Conservation (phyloP, 2,888 invertebrate species). For the Rhimphoctona megacephalus region DNA sequence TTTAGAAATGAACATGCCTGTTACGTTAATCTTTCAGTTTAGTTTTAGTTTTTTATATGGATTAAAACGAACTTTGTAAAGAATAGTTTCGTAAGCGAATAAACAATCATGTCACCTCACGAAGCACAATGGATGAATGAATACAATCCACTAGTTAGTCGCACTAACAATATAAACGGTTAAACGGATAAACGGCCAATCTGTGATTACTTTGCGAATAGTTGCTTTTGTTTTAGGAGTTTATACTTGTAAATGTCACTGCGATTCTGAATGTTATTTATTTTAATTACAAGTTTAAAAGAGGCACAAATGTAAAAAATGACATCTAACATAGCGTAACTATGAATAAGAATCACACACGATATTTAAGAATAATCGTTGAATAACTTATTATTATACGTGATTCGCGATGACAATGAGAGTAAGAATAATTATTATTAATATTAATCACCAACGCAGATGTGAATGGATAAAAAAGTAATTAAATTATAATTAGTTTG, state of each 20-base stretch:
- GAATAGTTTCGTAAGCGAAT: not conserved
- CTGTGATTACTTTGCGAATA: slow-evolving; percentile 34
- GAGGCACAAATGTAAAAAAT: not conserved
- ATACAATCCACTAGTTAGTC: slow-evolving; percentile 38
- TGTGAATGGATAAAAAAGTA: not conserved
- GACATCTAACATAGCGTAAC: not conserved
- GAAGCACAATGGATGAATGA: slow-evolving; percentile 65
- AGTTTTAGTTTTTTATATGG: not conserved
- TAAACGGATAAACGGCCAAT: slow-evolving; percentile 68
- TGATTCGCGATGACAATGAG: not conserved
- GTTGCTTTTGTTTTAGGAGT: slow-evolving; percentile 30
- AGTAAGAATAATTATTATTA: not conserved
- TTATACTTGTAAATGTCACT: slow-evolving; percentile 36
- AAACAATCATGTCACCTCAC: slow-evolving; percentile 14
- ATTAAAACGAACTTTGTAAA: not conserved
- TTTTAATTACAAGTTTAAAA: not conserved
- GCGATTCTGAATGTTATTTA: not conserved
- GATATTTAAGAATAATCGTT: not conserved
- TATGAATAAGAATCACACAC: not conserved
- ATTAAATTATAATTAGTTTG: not conserved
- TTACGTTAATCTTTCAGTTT: not conserved
- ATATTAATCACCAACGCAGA: not conserved
- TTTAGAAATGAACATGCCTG: not conserved
- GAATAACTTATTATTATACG: not conserved
- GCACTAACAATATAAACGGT: slow-evolving; percentile 19